Evolutionary conservation across 2,113 vertebrate species (phyloP).

Genomic region (Pao palembangensis): DNA sequence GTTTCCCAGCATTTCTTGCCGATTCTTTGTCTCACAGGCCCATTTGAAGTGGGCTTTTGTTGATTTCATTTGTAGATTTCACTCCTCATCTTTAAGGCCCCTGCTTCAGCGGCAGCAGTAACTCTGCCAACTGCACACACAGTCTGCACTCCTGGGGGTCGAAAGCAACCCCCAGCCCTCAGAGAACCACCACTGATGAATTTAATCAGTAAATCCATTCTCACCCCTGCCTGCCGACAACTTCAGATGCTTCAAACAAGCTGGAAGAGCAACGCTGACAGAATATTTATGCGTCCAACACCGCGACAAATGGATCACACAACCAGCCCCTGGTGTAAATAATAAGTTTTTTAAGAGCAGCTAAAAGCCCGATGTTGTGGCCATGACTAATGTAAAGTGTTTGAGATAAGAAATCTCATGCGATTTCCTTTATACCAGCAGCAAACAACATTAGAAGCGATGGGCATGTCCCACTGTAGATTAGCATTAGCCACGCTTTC

Average conservation of each 20-base stretch:
- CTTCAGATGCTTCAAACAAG: constrained; percentile 24
- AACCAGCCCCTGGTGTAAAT: constrained; percentile 25
- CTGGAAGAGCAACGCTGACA: constrained; percentile 3
- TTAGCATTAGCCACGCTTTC: constrained; percentile 36
- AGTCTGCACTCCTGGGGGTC: constrained; percentile 3
- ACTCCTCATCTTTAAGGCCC: constrained; percentile 27
- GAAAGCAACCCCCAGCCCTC: not conserved
- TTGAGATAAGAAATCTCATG: constrained; percentile 30
- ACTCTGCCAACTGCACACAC: constrained; percentile 16
- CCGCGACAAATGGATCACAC: constrained; percentile 3
- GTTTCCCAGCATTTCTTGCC: constrained; percentile 1
- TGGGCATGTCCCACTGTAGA: constrained; percentile 28
- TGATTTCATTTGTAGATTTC: constrained; percentile 46
- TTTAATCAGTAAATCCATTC: constrained; percentile 30
- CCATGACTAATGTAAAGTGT: constrained; percentile 19
- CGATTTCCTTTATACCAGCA: constrained; percentile 14
- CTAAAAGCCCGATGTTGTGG: constrained; percentile 6
- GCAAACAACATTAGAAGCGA: constrained; percentile 27
- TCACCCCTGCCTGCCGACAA: not conserved
- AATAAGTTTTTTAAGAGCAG: constrained; percentile 25
- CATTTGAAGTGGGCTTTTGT: constrained; percentile 7
- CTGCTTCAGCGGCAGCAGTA: constrained; percentile 32
- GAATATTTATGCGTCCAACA: constrained; percentile 31
- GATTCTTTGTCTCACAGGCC: constrained; percentile 20
- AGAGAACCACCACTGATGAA: constrained; percentile 41